Evolutionary conservation across 2,888 invertebrate genomes (phyloP), one percentile per base, ranked within the genome.

Genomic region (Chrysina gloriosa): DNA sequence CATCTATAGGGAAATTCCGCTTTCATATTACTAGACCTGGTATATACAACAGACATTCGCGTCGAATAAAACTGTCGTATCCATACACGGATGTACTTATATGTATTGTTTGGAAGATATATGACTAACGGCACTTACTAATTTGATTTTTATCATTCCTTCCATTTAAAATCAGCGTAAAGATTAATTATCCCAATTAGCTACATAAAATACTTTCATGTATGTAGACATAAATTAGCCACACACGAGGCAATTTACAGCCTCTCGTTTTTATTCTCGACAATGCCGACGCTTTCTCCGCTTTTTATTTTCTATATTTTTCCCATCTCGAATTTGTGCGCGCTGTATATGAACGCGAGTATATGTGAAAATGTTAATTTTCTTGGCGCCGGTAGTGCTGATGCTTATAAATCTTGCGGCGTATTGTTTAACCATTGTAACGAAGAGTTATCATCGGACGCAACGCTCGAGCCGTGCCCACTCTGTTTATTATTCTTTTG

Each of bases 331-430:
- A 25, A 27, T 52, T 52, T 61, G 42, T 61, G 27, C 25, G 29
- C 19, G 29, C 9, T 21, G 23, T 56, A 36, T 36, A 36, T 27
- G 23, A 21, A 61, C 34, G 36, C 25, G 14, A 5, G 14, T 39
- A 42, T 27, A 61, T 61, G 42, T 61, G 42, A 47, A 42, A 61
- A 69, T 52, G 67, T 63, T 70, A 70, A 70, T 70, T 68, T 67
- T 68, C 65, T 67, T 68, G 63, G 65, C 67, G 65, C 65, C 70
- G 54, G 54, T 52, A 61, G 48, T 66, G 66, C 25, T 58, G 66
- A 42, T 56, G 47, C 47, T 66, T 66, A 56, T 66, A 66, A 66
- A 66, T 66, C 58, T 58, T 21, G 16, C 45, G 23, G 36, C 27
- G 56, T 66, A 66, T 66, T 66, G 66, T 66, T 54, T 48, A 25